Evolutionary conservation across 2,113 vertebrate species (phyloP), one percentile per base, ranked within the genome.

Genomic region (Cromileptes altivelis): DNA sequence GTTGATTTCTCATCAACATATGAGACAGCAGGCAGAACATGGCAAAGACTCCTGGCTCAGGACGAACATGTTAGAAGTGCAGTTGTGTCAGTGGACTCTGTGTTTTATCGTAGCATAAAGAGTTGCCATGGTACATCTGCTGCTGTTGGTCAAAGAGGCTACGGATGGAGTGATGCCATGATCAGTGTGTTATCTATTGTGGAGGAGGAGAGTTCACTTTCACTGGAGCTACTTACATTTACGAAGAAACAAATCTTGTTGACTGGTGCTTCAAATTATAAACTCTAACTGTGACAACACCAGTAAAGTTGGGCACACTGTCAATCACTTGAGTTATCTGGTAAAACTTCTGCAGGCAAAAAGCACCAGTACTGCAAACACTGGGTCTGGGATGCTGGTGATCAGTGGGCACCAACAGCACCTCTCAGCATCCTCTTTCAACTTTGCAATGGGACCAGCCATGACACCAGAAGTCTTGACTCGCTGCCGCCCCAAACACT

Each of bases 71-170:
- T 25, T 40, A 69, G 72, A 68, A 25, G 37, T 70, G 65, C 33
- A 75, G 33, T 33, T 60, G 47, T 50, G 27, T 40, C 53, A 37
- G 25, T 33, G 63, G 52, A 71, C 45, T 75, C 15, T 0, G 19
- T 23, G 18, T 45, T 73, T 50, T 7, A 78, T 82, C 2, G n/a
- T 12, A 30, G 69, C 30, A 70, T 78, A 50, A 82, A 63, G 2
- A 18, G 47, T 14, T 58, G 78, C 14, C 3, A 30, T 58, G 57
- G 13, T 23, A 68, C 45, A 74, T 37, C 12, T 65, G 18, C 45
- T 65, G 58, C 50, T 73, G 52, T 68, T 70, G 64, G 58, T n/a
- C 70, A 50, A 6, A 75, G 63, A 27, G 13, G 37, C 58, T 40
- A 30, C 50, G 52, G 70, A 42, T 70, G 42, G 52, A 60, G 30